phyloP scores from a whole-genome alignment of 2,113 vertebrate genomes.

The Eclectus roratus region DNA sequence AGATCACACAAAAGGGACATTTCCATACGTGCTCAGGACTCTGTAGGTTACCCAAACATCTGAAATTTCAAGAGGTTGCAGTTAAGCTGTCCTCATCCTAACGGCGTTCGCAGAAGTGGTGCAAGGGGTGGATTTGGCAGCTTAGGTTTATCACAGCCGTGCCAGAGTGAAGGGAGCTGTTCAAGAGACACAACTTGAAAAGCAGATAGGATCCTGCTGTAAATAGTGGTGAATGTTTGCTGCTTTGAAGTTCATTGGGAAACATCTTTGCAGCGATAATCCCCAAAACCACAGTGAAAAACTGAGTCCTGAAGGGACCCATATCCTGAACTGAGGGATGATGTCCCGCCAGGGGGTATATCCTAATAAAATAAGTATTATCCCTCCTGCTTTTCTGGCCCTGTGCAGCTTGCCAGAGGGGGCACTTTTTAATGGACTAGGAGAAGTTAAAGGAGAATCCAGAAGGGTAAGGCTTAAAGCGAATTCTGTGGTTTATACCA shows the following conservation, averaged over 20 bases:
- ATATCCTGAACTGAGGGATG: neutral
- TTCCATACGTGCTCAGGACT: neutral
- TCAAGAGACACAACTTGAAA: neutral
- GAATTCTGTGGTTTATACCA: constrained; percentile 53
- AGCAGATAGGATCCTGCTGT: neutral
- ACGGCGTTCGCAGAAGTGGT: neutral
- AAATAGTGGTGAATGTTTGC: neutral
- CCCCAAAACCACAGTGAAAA: neutral
- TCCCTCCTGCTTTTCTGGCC: constrained; percentile 10
- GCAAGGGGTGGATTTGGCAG: neutral
- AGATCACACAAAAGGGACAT: neutral
- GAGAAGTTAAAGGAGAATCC: constrained; percentile 44
- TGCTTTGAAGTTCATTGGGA: constrained; percentile 20
- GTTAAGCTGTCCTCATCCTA: neutral
- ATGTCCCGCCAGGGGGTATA: neutral
- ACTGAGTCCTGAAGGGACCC: neutral
- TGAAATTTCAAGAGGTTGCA: neutral
- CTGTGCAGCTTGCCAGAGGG: constrained; percentile 39
- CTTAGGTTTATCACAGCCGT: neutral
- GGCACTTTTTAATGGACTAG: constrained; percentile 54
- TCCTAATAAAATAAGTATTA: constrained; percentile 30
- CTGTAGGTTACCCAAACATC: neutral
- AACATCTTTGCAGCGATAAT: neutral
- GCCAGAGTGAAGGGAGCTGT: neutral
- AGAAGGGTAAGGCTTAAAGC: constrained; percentile 39